Evolutionary conservation across 2,113 vertebrate genomes (phyloP).

Genomic region (Kryptolebias marmoratus): DNA sequence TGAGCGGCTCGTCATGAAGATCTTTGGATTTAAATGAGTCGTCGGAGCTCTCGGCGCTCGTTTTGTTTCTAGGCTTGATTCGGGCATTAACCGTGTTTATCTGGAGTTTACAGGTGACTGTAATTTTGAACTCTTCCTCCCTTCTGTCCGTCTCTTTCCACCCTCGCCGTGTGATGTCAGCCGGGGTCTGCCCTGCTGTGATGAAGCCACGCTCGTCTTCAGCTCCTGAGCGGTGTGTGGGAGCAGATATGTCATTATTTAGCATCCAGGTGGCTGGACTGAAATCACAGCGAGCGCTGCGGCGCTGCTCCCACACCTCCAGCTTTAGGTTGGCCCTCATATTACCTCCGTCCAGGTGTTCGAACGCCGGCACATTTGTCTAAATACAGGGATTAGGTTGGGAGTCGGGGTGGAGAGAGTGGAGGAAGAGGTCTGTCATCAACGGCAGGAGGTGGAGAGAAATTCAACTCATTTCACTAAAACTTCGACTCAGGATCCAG

Average conservation of each 20-base stretch:
- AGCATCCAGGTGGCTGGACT: constrained; percentile 65
- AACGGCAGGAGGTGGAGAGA: constrained; percentile 6
- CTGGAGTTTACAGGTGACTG: constrained; percentile 13
- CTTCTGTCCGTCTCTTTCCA: constrained; percentile 29
- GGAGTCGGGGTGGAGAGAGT: constrained; percentile 31
- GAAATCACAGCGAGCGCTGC: constrained; percentile 56
- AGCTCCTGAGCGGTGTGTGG: constrained; percentile 52
- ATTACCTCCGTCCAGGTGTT: constrained; percentile 68
- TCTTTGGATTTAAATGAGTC: neutral
- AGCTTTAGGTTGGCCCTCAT: constrained; percentile 29
- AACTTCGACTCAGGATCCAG: neutral
- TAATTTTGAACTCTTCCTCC: constrained; percentile 8
- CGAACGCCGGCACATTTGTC: constrained; percentile 36
- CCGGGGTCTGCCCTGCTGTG: constrained; percentile 61
- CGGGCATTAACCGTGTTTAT: constrained; percentile 6
- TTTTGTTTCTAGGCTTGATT: neutral
- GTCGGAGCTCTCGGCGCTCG: neutral
- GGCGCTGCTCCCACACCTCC: constrained; percentile 43
- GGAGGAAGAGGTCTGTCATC: constrained; percentile 28
- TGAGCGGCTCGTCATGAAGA: no score
- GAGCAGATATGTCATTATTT: constrained; percentile 75
- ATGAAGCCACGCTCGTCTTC: constrained; percentile 49
- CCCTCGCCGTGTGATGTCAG: constrained; percentile 47
- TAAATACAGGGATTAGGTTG: constrained; percentile 65
- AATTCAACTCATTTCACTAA: neutral